Conservation (phyloP, 2,888 invertebrate species). For the Odontocolon sp. region DNA sequence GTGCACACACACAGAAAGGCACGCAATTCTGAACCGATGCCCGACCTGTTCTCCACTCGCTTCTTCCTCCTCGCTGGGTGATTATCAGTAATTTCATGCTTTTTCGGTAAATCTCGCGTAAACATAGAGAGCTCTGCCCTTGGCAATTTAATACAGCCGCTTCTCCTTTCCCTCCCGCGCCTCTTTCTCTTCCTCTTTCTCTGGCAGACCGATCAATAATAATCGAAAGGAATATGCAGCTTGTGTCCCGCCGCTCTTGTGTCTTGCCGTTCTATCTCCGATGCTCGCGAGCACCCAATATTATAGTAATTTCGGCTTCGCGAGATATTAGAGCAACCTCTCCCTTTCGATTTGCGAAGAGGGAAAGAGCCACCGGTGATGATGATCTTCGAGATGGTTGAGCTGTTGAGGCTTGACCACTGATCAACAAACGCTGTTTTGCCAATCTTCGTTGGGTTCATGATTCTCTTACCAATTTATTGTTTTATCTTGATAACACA, state of each 20-base stretch:
- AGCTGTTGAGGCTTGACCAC: constrained; percentile 20
- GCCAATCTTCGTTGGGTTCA: constrained; percentile 27
- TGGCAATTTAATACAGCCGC: constrained; percentile 76
- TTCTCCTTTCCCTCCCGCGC: constrained; percentile 42
- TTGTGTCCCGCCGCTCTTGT: constrained; percentile 65
- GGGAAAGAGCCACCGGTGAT: constrained; percentile 51
- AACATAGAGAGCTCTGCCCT: constrained; percentile 74
- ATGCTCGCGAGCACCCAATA: constrained; percentile 65
- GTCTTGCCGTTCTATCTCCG: constrained; percentile 29
- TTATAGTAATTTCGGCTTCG: constrained; percentile 77
- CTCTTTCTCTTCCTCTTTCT: constrained; percentile 38
- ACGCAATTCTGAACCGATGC: constrained; percentile 45
- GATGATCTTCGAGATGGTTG: constrained; percentile 40
- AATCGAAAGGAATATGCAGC: constrained; percentile 76
- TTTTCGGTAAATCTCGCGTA: constrained; percentile 76
- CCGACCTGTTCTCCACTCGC: constrained; percentile 36
- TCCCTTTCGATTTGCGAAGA: constrained; percentile 38
- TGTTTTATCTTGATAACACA: constrained; percentile 18
- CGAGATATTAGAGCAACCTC: constrained; percentile 47
- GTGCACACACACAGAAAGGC: constrained; percentile 14
- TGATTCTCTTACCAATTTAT: constrained; percentile 29
- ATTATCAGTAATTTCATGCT: constrained; percentile 79
- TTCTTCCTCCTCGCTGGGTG: constrained; percentile 59
- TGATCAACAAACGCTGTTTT: constrained; percentile 13
- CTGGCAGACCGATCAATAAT: constrained; percentile 76